These are phyloP conservation scores for Epizoanthus ramosus DNA, from an alignment of 92 coral and sea anemone genomes.

Conservation along the genomic window DNA sequence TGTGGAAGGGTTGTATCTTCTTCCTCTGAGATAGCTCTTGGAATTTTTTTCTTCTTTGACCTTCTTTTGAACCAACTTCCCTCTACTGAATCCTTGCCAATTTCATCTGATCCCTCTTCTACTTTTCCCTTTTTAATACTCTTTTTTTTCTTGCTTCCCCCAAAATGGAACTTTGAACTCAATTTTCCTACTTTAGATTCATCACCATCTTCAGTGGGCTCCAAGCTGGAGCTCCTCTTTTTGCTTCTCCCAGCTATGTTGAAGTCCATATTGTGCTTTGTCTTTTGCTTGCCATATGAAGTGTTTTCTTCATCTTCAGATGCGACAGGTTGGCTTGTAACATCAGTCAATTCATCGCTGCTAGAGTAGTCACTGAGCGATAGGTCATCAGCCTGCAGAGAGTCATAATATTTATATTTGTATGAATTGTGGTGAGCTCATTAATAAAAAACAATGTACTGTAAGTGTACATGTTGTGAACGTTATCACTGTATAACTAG, in stretches of 20 bases:
- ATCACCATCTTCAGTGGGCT: constrained; percentile 55
- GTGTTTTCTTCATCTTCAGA: constrained; percentile 79
- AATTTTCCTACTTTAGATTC: constrained; percentile 20
- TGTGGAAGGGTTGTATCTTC: background rate
- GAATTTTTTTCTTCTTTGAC: constrained; percentile 35
- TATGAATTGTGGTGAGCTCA: too few relatives aligned
- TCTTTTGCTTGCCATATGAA: constrained; percentile 28
- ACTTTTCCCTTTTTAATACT: constrained; percentile 47
- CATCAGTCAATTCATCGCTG: constrained; percentile 90
- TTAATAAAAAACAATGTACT: too few relatives aligned
- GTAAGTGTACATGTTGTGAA: too few relatives aligned
- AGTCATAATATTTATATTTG: background rate
- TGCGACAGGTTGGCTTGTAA: constrained; percentile 59
- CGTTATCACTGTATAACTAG: too few relatives aligned
- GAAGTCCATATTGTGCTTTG: constrained; percentile 20
- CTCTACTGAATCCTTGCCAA: background rate
- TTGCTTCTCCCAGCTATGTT: constrained; percentile 5
- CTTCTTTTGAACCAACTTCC: constrained; percentile 16
- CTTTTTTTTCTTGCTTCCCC: constrained; percentile 45
- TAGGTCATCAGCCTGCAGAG: constrained; percentile 48
- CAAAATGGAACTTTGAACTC: constrained; percentile 4
- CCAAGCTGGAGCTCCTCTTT: constrained; percentile 53
- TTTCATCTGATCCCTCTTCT: constrained; percentile 30
- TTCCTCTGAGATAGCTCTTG: constrained; percentile 25
- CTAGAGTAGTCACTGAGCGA: constrained; percentile 44